Percentiles rank a stretch among this genome's conserved stretches.
Conservation (phyloP, 2,888 invertebrate species). For the Bombylius major region DNA sequence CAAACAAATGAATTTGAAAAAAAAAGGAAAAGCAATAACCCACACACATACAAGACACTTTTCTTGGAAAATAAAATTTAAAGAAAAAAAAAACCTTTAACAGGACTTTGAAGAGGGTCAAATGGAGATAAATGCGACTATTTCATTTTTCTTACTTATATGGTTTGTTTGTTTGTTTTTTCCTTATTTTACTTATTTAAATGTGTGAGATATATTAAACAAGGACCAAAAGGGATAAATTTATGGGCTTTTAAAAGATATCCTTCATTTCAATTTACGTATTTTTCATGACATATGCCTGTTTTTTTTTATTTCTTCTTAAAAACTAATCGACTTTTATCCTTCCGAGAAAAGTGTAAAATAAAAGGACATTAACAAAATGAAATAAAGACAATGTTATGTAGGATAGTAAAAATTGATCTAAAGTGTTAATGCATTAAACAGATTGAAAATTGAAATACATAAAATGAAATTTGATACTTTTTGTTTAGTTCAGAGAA, state of each 20-base stretch:
- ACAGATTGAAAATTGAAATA: not conserved
- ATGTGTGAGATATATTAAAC: not conserved
- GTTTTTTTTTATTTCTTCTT: not conserved
- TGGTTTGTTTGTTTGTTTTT: not conserved
- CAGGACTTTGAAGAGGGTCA: constrained; percentile 39
- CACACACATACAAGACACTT: constrained; percentile 4
- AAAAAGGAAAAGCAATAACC: constrained; percentile 22
- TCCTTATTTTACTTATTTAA: not conserved
- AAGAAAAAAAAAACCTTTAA: constrained; percentile 25
- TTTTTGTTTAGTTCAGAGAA: not conserved
- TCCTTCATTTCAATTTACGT: not conserved
- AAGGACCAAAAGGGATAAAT: not conserved
- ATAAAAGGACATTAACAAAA: too few species aligned
- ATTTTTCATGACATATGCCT: not conserved
- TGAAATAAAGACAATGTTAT: too few species aligned
- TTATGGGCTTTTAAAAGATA: not conserved
- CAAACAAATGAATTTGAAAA: constrained; percentile 29
- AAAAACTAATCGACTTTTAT: not conserved
- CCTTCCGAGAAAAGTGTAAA: too few species aligned
- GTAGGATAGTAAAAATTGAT: not conserved
- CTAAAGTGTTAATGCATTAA: constrained; percentile 5
- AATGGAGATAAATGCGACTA: constrained; percentile 36
- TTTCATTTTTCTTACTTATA: constrained; percentile 7
- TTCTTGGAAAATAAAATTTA: constrained; percentile 20
- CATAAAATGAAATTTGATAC: constrained; percentile 7